A percentile compares a stretch with the other conserved stretches of the same genome.
Evolutionary conservation across 1,140 invertebrate genomes (phyloP).

Genomic region (Neotoxoptera formosana): DNA sequence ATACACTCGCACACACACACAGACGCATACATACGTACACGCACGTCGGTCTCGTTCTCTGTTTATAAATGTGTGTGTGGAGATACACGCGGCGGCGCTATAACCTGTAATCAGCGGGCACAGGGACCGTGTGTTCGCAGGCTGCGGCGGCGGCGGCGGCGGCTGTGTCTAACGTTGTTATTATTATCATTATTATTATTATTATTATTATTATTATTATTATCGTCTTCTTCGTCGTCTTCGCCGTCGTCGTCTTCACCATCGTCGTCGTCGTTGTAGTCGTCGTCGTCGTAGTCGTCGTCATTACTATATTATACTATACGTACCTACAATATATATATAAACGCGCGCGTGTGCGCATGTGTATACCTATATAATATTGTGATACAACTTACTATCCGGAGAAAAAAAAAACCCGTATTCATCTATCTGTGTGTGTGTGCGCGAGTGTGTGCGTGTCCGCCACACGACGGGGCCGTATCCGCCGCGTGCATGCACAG

Average conservation of each 20-base stretch:
- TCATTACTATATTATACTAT: not conserved
- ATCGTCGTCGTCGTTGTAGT: not conserved
- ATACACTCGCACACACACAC: not conserved
- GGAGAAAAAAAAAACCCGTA: not conserved
- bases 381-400: not conserved
- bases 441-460: not conserved
- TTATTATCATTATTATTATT: slow-evolving; percentile 35
- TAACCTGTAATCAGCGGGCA: slow-evolving; percentile 36
- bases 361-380: not conserved
- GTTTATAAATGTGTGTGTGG: not conserved
- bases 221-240: not conserved
- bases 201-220: not conserved
- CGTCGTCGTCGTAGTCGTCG: no score
- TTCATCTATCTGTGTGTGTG: not conserved
- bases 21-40: not conserved
- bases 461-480: not conserved
- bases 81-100: not conserved
- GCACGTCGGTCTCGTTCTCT: not conserved
- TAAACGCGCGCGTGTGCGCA: not conserved
- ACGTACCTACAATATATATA: not conserved
- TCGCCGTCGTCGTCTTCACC: no score
- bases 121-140: slow-evolving; percentile 24
- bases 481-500: not conserved
- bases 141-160: slow-evolving; percentile 18
- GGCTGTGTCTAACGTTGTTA: not conserved